These are phyloP conservation scores for Drosophila paulistorum DNA, from an alignment of 1,140 invertebrate species.

Conservation along the genomic window DNA sequence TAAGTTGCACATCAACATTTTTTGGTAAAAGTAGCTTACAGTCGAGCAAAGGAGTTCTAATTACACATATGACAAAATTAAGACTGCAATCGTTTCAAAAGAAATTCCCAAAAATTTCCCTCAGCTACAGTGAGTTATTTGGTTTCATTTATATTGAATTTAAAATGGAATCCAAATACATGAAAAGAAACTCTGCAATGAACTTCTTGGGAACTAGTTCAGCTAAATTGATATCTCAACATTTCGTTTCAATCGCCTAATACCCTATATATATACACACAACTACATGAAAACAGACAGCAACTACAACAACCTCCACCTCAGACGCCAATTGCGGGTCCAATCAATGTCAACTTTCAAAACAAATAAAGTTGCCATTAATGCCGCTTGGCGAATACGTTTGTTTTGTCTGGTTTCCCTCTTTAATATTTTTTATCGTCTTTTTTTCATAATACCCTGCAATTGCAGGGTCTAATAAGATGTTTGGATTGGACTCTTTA, in stretches of 20 bases:
- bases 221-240: background rate
- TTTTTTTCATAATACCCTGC: constrained; percentile 8
- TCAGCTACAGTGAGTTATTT: too few species aligned
- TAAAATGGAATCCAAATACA: too few species aligned
- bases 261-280: constrained; percentile 24
- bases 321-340: constrained; percentile 69
- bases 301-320: constrained; percentile 33
- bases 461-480: background rate
- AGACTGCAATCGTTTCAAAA: too few species aligned
- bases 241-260: constrained; percentile 19
- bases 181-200: too few species aligned
- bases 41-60: too few species aligned
- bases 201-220: background rate
- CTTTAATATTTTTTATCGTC: constrained; percentile 17
- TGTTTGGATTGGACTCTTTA: too few species aligned
- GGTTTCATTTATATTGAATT: too few species aligned
- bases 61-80: too few species aligned
- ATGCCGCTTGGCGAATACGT: constrained; percentile 59
- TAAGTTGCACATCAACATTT: too few species aligned
- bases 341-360: constrained; percentile 81
- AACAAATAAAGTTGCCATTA: constrained; percentile 80
- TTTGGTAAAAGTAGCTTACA: too few species aligned
- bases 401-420: constrained; percentile 38
- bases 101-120: too few species aligned
- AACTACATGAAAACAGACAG: constrained; percentile 9